Percentiles rank a stretch among this genome's conserved stretches.
These are phyloP conservation scores for Tinea trinotella DNA, from an alignment of 2,888 invertebrate genomes.

Conservation along the genomic window DNA sequence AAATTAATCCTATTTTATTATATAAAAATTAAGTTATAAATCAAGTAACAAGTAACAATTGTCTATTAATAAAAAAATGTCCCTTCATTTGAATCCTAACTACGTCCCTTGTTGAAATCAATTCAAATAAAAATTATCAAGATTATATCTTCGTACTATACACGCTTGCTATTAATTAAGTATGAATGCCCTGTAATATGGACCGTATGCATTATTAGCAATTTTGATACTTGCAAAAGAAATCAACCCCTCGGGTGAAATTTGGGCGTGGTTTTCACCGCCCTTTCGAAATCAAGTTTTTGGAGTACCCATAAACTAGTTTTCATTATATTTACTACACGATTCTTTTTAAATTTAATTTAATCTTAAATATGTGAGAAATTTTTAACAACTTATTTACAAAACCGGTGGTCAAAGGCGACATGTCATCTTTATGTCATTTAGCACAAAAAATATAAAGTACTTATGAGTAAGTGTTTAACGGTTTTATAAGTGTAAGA, in stretches of 20 bases:
- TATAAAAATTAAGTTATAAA: too few species aligned
- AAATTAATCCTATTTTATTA: too few species aligned
- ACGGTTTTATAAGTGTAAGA: too few species aligned
- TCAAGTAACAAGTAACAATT: too few species aligned
- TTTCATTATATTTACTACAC: too few species aligned
- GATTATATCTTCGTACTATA: background rate
- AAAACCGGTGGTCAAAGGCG: too few species aligned
- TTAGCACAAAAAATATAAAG: too few species aligned
- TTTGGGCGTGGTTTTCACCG: conserved; percentile 46
- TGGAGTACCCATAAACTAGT: conserved; percentile 42
- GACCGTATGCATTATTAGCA: conserved; percentile 58
- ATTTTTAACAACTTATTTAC: background rate
- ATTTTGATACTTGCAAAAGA: conserved; percentile 39
- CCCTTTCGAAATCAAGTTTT: conserved; percentile 32
- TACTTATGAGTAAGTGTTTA: too few species aligned
- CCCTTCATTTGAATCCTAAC: background rate
- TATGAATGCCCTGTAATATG: conserved; percentile 65
- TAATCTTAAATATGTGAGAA: conserved; percentile 9
- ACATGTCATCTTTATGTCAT: too few species aligned
- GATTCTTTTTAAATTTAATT: background rate
- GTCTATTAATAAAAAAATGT: background rate
- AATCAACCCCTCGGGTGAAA: conserved; percentile 30
- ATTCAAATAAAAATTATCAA: background rate
- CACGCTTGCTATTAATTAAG: conserved; percentile 53
- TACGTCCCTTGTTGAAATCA: background rate